phyloP scores from a whole-genome alignment of 2,113 vertebrate genomes.

The Alligator mississippiensis region DNA sequence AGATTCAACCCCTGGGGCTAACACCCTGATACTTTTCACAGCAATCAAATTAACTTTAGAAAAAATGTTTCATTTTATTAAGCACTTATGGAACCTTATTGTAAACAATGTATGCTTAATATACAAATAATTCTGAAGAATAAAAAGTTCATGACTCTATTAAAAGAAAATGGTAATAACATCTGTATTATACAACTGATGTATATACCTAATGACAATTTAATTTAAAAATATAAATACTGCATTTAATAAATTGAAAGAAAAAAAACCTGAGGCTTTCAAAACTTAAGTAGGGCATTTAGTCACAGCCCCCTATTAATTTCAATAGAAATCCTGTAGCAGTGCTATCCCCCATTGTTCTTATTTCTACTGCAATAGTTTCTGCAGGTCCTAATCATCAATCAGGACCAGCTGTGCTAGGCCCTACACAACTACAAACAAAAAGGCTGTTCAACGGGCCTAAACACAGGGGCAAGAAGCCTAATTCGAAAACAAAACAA shows the following conservation, averaged over 20 bases:
- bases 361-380: neutral
- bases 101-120: conserved; percentile 13
- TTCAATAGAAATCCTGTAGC: neutral
- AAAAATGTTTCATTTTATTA: neutral
- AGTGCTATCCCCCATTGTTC: neutral
- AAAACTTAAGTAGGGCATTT: neutral
- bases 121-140: neutral
- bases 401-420: neutral
- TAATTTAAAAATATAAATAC: neutral
- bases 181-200: neutral
- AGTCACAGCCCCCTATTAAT: neutral
- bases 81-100: neutral
- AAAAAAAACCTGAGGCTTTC: neutral
- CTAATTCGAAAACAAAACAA: conserved; percentile 29
- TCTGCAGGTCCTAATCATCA: neutral
- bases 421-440: neutral
- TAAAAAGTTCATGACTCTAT: neutral
- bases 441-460: neutral
- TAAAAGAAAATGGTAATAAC: neutral
- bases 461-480: neutral
- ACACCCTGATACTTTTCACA: neutral
- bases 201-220: neutral
- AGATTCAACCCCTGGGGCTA: neutral
- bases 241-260: neutral
- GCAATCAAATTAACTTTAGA: neutral